These are phyloP conservation scores for Seriola rivoliana DNA, from an alignment of 2,113 vertebrate genomes.

Conservation along the genomic window DNA sequence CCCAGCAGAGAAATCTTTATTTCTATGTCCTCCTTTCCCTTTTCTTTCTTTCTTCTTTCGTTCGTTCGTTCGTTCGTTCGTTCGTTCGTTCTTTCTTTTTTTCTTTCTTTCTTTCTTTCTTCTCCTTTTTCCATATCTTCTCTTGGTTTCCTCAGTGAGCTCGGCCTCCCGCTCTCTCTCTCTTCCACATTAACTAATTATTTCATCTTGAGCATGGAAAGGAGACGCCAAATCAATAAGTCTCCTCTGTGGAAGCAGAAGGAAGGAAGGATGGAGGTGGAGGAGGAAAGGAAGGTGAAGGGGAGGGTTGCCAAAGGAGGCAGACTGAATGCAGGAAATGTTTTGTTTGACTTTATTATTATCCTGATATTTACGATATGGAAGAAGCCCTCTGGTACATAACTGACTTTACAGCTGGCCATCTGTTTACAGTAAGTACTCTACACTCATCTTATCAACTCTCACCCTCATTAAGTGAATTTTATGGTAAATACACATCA, in stretches of 20 bases:
- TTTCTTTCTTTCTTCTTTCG: neutral
- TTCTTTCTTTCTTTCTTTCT: neutral
- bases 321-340: conserved; percentile 7
- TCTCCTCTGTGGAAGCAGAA: conserved; percentile 59
- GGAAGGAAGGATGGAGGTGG: conserved; percentile 12
- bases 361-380: conserved; percentile 1
- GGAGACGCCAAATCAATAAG: conserved; percentile 79
- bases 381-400: neutral
- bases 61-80: neutral
- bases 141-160: conserved; percentile 10
- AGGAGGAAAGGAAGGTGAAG: conserved; percentile 42
- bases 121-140: neutral
- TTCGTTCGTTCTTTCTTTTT: neutral
- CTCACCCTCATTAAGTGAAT: too few species aligned
- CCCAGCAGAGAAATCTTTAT: conserved; percentile 58
- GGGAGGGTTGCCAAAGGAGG: conserved; percentile 37
- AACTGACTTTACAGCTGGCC: neutral
- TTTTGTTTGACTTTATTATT: neutral
- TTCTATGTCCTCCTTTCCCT: conserved; percentile 33
- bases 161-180: conserved; percentile 16
- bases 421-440: neutral
- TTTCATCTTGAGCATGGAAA: conserved; percentile 79
- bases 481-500: neutral
- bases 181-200: conserved; percentile 74
- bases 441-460: too few species aligned